phyloP scores from a whole-genome alignment of 2,888 invertebrate genomes.

The Ganaspis brasiliensis region DNA sequence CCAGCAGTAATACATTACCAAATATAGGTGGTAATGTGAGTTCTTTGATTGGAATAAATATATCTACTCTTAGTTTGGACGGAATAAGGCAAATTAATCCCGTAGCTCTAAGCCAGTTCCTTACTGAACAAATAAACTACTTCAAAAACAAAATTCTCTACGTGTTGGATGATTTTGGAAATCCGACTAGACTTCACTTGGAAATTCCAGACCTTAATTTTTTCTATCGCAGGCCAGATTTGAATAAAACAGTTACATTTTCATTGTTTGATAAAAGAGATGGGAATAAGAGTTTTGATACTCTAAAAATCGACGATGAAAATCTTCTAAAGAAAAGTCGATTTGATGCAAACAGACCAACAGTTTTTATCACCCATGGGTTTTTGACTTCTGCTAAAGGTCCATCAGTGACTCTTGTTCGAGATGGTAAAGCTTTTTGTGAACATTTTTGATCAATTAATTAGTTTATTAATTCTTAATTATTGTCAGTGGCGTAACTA shows the following conservation, averaged over 20 bases:
- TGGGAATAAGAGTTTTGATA: conserved; percentile 24
- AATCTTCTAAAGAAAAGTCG: neutral
- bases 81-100: neutral
- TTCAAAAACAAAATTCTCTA: conserved; percentile 11
- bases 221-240: neutral
- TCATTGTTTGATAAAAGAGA: neutral
- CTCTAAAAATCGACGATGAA: neutral
- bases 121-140: conserved; percentile 8
- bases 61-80: neutral
- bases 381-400: conserved; percentile 7
- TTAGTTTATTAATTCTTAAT: no score
- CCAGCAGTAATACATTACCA: no score
- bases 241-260: neutral
- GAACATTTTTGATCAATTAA: no score
- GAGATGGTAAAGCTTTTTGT: conserved; percentile 33
- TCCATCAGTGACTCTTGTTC: conserved; percentile 6
- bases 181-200: conserved; percentile 4
- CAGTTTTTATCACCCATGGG: conserved; percentile 66
- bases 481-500: no score
- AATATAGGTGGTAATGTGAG: no score
- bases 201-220: conserved; percentile 25
- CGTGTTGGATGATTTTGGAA: conserved; percentile 1
- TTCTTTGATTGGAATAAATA: no score
- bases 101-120: neutral
- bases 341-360: conserved; percentile 67